Evolutionary conservation across 2,888 invertebrate genomes (phyloP).

Genomic region (Sympetrum striolatum): DNA sequence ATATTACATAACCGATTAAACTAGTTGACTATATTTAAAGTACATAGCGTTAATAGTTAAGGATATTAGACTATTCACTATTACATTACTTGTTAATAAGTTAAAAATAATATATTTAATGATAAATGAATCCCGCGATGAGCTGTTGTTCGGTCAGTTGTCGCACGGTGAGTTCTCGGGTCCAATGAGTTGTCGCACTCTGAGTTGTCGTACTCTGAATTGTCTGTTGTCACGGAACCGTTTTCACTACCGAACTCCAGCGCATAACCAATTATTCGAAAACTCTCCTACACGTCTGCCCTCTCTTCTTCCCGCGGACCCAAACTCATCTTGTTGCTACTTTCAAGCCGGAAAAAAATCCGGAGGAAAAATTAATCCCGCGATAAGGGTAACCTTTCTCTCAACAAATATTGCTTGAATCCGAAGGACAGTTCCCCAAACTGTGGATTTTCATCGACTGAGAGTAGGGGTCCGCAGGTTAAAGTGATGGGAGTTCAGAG

Average conservation of each 20-base stretch:
- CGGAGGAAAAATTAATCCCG: neutral
- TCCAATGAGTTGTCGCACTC: no score
- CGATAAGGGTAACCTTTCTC: neutral
- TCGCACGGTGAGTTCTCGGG: no score
- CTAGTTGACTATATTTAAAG: no score
- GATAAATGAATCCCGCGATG: no score
- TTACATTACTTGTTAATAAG: no score
- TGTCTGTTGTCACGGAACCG: no score
- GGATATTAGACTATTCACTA: no score
- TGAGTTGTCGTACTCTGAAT: no score
- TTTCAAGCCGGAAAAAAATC: neutral
- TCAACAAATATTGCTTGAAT: constrained; percentile 18
- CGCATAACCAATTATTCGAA: neutral
- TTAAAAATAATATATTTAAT: no score
- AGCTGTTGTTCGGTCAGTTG: no score
- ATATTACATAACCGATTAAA: no score
- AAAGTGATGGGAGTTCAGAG: constrained; percentile 31
- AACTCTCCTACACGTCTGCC: neutral
- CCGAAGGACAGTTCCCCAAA: constrained; percentile 8
- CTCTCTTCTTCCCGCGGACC: neutral
- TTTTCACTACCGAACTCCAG: neutral
- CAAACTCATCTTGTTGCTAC: neutral
- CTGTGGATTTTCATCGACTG: constrained; percentile 34
- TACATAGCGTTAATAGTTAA: no score
- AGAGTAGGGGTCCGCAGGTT: neutral